These are phyloP conservation scores for Varanus salvator DNA, from an alignment of 2,113 vertebrate species.

Conservation along the genomic window DNA sequence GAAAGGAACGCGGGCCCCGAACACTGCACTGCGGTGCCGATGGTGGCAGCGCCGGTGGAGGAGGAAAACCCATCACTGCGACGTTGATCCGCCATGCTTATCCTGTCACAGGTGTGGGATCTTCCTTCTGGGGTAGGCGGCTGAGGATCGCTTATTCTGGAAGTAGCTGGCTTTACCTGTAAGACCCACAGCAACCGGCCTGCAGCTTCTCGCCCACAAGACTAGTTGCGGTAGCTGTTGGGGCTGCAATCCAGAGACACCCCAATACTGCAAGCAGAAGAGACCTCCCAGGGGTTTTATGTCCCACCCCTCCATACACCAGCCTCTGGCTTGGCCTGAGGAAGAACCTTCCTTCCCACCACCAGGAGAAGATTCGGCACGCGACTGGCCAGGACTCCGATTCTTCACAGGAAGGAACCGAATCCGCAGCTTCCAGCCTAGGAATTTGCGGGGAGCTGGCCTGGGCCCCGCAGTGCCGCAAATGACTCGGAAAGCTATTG, in stretches of 20 bases:
- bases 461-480: not conserved
- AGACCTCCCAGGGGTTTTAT: too few relatives aligned
- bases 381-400: too few relatives aligned
- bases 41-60: too few relatives aligned
- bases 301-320: not conserved
- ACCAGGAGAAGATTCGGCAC: too few relatives aligned
- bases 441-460: not conserved
- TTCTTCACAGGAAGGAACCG: too few relatives aligned
- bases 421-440: not conserved
- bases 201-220: not conserved
- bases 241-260: not conserved
- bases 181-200: not conserved
- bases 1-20: not conserved
- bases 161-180: not conserved
- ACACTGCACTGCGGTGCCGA: too few relatives aligned
- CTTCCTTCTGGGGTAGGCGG: not conserved
- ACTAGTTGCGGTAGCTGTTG: not conserved
- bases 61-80: not conserved
- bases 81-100: not conserved
- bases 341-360: too few relatives aligned
- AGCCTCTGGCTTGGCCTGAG: too few relatives aligned
- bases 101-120: not conserved
- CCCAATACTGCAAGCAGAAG: not conserved
- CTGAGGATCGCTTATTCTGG: not conserved
- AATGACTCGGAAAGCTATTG: too few relatives aligned